Evolutionary conservation across 1,140 invertebrate genomes (phyloP), one percentile per base, ranked within the genome.

Genomic region (Scaptomyza montana): DNA sequence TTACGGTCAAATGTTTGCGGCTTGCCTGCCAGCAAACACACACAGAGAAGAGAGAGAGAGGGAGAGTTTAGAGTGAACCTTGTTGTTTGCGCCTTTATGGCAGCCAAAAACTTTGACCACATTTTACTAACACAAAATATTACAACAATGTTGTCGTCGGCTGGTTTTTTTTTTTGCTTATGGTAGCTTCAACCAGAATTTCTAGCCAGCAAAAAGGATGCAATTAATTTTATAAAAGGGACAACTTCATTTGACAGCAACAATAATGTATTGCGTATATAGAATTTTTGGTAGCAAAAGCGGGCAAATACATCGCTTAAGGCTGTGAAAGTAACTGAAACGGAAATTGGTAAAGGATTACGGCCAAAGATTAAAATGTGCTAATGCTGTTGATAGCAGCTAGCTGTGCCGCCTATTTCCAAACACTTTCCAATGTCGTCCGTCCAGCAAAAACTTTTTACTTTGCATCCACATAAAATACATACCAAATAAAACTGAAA

Each of bases 41-140:
- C 33, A 53, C 56, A 16, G 16, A 16, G 1, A 16, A 16, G 16
- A 16, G 16, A 16, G 16, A 16, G 16, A 16, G 16, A 16, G 16
- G 1, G 16, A 16, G 16, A 16, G 16, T 16, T 16, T 1, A 16
- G 3, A 57, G 51, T 25, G 13, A 10, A 59, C 19, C 51, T 62
- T 62, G 41, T 77, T 86, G 82, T 81, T 86, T 86, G 82, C 82
- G 82, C 82, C 82, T 86, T 86, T 87, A 87, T 86, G 82, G 82
- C 82, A 87, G 84, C 64, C 82, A 87, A 86, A 86, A 86, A 86
- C 66, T 87, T 86, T 86, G 75, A 81, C 82, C 82, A 86, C 82
- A 86, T 86, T 86, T 86, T 82, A 70, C 78, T 82, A 87, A 86
- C 82, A 87, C 33, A 87, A 86, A 86, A 87, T 87, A 87, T 86